Evolutionary conservation across 35 echinoderm and acorn worm genomes (phyloP).

Genomic region (Nesometra sesokonis): DNA sequence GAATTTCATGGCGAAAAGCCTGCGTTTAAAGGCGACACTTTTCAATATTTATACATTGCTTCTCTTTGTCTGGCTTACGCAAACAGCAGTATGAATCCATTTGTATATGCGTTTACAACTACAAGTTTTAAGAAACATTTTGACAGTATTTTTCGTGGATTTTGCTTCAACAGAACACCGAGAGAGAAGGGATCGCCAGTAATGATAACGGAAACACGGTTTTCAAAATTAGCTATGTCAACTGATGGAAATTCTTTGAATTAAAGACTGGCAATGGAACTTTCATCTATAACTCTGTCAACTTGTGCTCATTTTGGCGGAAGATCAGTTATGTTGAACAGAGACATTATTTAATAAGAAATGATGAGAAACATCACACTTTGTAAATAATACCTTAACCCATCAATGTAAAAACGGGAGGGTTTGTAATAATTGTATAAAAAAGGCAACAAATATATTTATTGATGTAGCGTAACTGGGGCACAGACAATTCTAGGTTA

Average conservation of each 20-base stretch:
- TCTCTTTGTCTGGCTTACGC: constrained; percentile 53
- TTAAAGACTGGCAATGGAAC: background rate
- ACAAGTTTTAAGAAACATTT: constrained; percentile 92
- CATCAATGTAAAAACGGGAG: too few species aligned
- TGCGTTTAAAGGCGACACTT: background rate
- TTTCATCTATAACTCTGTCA: too few species aligned
- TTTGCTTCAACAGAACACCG: background rate
- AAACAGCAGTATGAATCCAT: constrained; percentile 81
- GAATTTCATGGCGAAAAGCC: background rate
- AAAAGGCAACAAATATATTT: too few species aligned
- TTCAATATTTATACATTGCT: background rate
- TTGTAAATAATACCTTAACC: too few species aligned
- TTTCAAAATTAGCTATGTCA: background rate
- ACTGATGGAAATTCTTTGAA: background rate
- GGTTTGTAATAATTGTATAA: too few species aligned
- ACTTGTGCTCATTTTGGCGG: too few species aligned
- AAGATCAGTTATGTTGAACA: too few species aligned
- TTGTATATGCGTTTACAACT: constrained; percentile 90
- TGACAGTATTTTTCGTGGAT: constrained; percentile 36
- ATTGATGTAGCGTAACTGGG: too few species aligned
- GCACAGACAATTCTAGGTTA: too few species aligned
- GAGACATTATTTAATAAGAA: too few species aligned
- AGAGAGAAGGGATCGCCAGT: background rate
- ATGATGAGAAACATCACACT: too few species aligned
- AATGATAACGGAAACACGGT: background rate